These are phyloP conservation scores for Calypte anna DNA, from an alignment of 2,113 vertebrate genomes.

Conservation along the genomic window DNA sequence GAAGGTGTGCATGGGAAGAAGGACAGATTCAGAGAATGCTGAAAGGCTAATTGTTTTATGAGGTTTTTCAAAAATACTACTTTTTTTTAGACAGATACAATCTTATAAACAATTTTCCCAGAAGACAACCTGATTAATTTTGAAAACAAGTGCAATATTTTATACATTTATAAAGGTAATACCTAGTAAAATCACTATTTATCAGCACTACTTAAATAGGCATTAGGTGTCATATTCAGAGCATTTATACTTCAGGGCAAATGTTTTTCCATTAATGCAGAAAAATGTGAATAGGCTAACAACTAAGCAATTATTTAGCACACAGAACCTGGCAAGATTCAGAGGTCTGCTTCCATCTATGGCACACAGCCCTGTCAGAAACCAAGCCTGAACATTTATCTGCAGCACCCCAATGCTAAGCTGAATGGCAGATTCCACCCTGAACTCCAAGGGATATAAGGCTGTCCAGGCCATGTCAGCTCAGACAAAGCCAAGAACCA, in stretches of 20 bases:
- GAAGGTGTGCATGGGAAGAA: not conserved
- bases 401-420: not conserved
- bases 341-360: not conserved
- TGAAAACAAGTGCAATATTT: conserved; percentile 25
- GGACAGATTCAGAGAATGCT: not conserved
- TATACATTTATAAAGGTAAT: conserved; percentile 38
- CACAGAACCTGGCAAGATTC: not conserved
- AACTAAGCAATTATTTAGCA: not conserved
- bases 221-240: not conserved
- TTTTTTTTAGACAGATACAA: conserved; percentile 46
- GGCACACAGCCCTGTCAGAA: not conserved
- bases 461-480: not conserved
- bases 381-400: not conserved
- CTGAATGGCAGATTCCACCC: not conserved
- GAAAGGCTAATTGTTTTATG: conserved; percentile 2
- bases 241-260: not conserved
- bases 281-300: not conserved
- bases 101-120: conserved; percentile 35
- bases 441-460: not conserved
- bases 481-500: not conserved
- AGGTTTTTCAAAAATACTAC: not conserved
- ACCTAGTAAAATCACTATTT: conserved; percentile 33
- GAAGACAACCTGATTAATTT: conserved; percentile 52
- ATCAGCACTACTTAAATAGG: not conserved
- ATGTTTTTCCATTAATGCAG: not conserved